Evolutionary conservation across 2,113 vertebrate species (phyloP).

Genomic region (Microcebus ravelobensis): DNA sequence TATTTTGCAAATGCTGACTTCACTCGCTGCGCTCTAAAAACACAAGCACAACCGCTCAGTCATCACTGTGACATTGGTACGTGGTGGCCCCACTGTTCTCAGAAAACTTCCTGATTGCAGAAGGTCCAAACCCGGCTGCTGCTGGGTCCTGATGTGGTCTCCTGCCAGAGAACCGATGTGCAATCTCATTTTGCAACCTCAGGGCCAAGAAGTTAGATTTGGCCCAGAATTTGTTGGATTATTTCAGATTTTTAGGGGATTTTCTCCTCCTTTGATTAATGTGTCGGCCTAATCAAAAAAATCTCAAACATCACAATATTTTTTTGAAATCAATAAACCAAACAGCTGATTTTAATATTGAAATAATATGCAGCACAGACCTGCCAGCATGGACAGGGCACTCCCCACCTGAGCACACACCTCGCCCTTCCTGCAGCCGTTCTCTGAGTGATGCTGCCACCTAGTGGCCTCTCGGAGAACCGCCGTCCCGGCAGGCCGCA

Average conservation of each 20-base stretch:
- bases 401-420: not conserved
- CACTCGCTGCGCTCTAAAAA: not conserved
- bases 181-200: slow-evolving; percentile 61
- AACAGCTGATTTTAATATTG: not conserved
- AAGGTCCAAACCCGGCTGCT: not conserved
- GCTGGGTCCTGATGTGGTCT: not conserved
- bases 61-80: not conserved
- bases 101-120: slow-evolving; percentile 11
- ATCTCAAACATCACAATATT: not conserved
- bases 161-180: not conserved
- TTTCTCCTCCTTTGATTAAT: slow-evolving; percentile 51
- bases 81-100: not conserved
- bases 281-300: slow-evolving; percentile 58
- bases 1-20: not conserved
- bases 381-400: no score
- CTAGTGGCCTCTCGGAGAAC: slow-evolving; percentile 28
- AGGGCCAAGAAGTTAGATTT: slow-evolving; percentile 15
- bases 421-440: not conserved
- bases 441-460: slow-evolving; percentile 63
- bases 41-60: not conserved
- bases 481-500: accelerated
- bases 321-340: not conserved
- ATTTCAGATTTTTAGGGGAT: slow-evolving; percentile 78
- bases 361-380: not conserved
- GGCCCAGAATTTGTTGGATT: slow-evolving; percentile 61